Evolutionary conservation across 2,888 invertebrate genomes (phyloP).

Genomic region (Nineta flava): DNA sequence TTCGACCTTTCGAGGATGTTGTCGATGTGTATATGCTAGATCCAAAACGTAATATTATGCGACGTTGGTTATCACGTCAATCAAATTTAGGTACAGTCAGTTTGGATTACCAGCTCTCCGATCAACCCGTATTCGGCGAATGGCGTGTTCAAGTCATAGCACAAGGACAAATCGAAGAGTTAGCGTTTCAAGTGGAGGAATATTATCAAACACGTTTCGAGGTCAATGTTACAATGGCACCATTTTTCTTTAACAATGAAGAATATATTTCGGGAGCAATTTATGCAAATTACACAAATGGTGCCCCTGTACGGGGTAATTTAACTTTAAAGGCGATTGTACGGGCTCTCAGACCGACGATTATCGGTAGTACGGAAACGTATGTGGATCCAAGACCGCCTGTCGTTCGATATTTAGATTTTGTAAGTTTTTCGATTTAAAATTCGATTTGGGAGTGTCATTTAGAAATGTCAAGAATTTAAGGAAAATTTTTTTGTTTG

Average conservation of each 20-base stretch:
- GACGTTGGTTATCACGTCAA: conserved; percentile 86
- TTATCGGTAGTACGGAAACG: conserved; percentile 5
- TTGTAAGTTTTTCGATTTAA: conserved; percentile 34
- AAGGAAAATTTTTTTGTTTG: too few species aligned
- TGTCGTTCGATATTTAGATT: conserved; percentile 57
- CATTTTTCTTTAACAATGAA: conserved; percentile 82
- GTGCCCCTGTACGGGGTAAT: conserved; percentile 79
- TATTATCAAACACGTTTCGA: conserved; percentile 92
- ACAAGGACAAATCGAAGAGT: conserved; percentile 75
- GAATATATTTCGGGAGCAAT: conserved; percentile 69
- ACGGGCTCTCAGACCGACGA: conserved; percentile 39
- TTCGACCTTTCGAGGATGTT: conserved; percentile 80
- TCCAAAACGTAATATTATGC: conserved; percentile 72
- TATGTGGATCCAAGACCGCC: conserved; percentile 13
- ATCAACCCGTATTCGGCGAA: conserved; percentile 82
- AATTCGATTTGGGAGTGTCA: conserved; percentile 3
- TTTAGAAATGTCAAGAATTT: not conserved
- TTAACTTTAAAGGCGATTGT: conserved; percentile 70
- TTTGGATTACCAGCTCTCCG: conserved; percentile 73
- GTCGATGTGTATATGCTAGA: conserved; percentile 87
- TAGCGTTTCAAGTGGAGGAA: conserved; percentile 78
- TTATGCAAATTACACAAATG: conserved; percentile 91
- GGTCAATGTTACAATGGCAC: conserved; percentile 90
- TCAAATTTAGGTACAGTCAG: conserved; percentile 90
- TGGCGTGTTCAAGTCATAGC: conserved; percentile 84